phyloP scores from a whole-genome alignment of 2,113 vertebrate species.

The Platanista minor region DNA sequence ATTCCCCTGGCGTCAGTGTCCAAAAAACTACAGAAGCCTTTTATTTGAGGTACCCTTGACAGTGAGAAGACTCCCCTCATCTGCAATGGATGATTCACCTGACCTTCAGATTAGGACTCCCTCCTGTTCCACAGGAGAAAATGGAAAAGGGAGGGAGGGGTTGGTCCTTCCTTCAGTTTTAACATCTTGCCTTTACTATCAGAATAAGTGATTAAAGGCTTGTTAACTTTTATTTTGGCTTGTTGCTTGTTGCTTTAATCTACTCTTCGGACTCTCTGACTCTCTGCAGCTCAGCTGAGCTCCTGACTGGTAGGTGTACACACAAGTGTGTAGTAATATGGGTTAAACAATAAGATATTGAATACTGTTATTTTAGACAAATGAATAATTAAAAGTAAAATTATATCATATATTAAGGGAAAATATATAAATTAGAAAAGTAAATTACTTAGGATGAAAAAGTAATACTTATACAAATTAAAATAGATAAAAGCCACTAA shows the following conservation, averaged over 20 bases:
- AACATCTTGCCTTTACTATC: not conserved
- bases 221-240: not conserved
- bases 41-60: not conserved
- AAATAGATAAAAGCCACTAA: not conserved
- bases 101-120: not conserved
- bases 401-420: not conserved
- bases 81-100: not conserved
- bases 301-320: not conserved
- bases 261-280: not conserved
- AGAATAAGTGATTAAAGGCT: not conserved
- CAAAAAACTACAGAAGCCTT: not conserved
- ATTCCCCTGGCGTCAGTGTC: not conserved
- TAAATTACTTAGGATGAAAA: not conserved
- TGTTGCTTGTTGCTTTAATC: not conserved
- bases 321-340: not conserved
- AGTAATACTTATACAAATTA: not conserved
- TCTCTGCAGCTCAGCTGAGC: not conserved
- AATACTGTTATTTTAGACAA: not conserved
- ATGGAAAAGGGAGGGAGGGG: not conserved
- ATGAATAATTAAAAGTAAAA: not conserved
- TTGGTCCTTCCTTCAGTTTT: not conserved
- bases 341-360: not conserved
- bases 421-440: not conserved
- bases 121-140: not conserved
- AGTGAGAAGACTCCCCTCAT: not conserved